Evolutionary conservation across 2,888 invertebrate genomes (phyloP).

Genomic region (Pyrgus malvae): DNA sequence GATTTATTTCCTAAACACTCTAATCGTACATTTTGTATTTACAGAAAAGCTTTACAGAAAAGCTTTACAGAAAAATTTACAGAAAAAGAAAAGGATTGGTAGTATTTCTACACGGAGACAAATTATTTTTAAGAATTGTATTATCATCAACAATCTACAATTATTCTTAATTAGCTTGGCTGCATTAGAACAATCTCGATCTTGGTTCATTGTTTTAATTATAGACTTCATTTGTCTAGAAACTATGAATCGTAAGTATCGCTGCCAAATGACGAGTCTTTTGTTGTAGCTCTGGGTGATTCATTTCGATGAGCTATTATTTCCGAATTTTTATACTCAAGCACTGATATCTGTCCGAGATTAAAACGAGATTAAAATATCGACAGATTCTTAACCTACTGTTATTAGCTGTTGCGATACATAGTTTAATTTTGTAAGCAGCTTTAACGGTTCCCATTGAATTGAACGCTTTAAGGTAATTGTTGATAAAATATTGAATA

Average conservation of each 20-base stretch:
- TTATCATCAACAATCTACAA: too few species aligned
- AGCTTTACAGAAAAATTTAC: too few species aligned
- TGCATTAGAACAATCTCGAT: constrained; percentile 32
- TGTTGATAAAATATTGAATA: background rate
- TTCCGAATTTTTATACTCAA: constrained; percentile 4
- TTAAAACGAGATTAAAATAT: background rate
- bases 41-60: too few species aligned
- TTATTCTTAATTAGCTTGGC: constrained; percentile 27
- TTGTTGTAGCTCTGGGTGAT: constrained; percentile 51
- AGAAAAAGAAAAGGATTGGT: background rate
- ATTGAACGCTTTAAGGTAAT: background rate
- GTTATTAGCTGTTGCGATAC: constrained; percentile 3
- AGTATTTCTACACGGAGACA: too few species aligned
- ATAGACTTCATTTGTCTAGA: constrained; percentile 67
- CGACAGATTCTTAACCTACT: background rate
- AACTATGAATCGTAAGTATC: constrained; percentile 50
- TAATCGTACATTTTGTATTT: background rate
- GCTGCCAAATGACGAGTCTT: constrained; percentile 64
- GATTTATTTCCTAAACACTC: constrained; percentile 5
- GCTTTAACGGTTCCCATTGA: background rate
- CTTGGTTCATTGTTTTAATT: constrained; percentile 57
- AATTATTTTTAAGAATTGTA: too few species aligned
- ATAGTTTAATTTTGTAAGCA: background rate
- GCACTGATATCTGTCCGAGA: background rate
- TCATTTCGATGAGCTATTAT: constrained; percentile 19